Evolutionary conservation across 2,888 invertebrate genomes (phyloP), one percentile per base, ranked within the genome.

Genomic region (Dicranocentrus wangi): DNA sequence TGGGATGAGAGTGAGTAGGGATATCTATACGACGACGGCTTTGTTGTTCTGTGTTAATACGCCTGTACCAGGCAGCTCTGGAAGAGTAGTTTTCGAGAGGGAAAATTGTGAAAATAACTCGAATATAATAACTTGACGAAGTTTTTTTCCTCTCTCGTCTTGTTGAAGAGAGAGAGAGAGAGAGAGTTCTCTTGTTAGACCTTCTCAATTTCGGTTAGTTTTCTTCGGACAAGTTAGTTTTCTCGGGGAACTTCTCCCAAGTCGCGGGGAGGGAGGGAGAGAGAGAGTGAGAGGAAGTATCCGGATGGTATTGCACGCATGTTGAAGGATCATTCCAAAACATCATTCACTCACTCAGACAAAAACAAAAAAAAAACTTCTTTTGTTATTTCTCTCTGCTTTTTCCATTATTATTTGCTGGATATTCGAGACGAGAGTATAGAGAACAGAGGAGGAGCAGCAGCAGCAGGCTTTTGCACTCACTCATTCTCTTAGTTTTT

Each of bases 301-400:
- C 21, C 5, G 63, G 8, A 25, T 42, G 23, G n/a, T n/a, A n/a
- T 5, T 19, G 42, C 1, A 43, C 10, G 53, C 39, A 69, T 69
- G 55, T 21, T 27, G 51, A 69, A 69, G 69, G 17, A 53, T 66
- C 43, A 69, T 60, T 66, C 28, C n/a, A 25, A 71, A 60, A n/a
- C 60, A 71, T 43, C 39, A 61, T 71, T 73, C 51, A 63, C 51
- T 51, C 63, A 61, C 63, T 51, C 63, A 28, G 43, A 32, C 13
- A 43, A 60, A 71, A 71, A 61, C 42, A 71, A 58, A 71, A 71
- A 61, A 23, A 71, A 58, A 63, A 60, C 42, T 51, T 73, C 21
- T 73, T 19, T 21, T 66, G 47, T 66, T 25, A 47, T 27, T 43
- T 66, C 61, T 61, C 42, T 63, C 15, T n/a, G 47, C 47, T 5